Base-by-base conservation (phyloP, 2,113 vertebrate species). In the Callorhinus ursinus region DNA sequence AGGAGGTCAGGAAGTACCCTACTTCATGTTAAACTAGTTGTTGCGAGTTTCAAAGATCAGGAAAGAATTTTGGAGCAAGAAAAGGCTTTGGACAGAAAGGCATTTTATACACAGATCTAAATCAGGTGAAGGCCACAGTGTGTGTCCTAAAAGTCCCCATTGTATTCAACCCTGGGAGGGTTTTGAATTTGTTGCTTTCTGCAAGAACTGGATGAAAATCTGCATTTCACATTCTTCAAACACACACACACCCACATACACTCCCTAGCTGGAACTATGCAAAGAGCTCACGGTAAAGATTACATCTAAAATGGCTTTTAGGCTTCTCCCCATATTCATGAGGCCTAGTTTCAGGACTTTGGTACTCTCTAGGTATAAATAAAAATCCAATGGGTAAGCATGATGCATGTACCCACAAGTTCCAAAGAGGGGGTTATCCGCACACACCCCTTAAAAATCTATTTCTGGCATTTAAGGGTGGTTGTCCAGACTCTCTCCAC, bases 371-470 rank as follows among this genome's bases (percentile, higher is more conserved):
- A 79, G 21, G 16, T 81, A 53, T 36, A 89, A 95, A 84, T 95
- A 51, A 93, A 90, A 97, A 92, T 87, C 33, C 65, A 82, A 24
- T 24, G 39, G 88, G 42, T 88, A 82, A 88, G 92, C 61, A 21
- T 63, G 36, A 72, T 81, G 8, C 31, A 0, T 91, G 36, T 81
- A n/a, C 61, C 63, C 51, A 33, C 42, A 51, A 83, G 39, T 85
- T 95, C 79, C 76, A 74, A 76, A 46, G 5, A 5, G 39, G n/a
- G 28, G 33, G 36, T 84, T 55, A 28, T 98, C 93, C 88, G 93
- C 92, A 89, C 74, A 95, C 80, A 96, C 85, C 76, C 82, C 88
- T 97, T 97, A 88, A 93, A 96, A 82, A 79, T 96, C 80, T 59
- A 93, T 96, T 97, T 92, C 80, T 95, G 96, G 9, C 67, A 76